Conservation (phyloP, 2,888 invertebrate genomes). For the Empis livida region DNA sequence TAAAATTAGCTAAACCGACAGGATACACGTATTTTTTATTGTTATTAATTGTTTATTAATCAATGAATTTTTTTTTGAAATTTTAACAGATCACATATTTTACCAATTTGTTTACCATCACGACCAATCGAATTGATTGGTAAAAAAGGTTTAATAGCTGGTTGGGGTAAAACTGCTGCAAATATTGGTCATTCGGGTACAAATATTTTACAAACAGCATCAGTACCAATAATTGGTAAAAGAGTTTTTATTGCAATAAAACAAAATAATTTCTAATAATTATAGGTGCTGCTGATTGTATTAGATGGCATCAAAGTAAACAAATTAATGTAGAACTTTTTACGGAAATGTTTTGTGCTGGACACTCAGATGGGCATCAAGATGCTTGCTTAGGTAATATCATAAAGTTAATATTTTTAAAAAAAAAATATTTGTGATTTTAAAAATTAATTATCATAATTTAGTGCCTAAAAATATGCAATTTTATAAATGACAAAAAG, state of each 20-base stretch:
- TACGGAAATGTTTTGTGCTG: constrained; percentile 73
- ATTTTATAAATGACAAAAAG: not conserved
- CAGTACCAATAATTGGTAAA: constrained; percentile 68
- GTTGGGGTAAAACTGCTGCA: constrained; percentile 73
- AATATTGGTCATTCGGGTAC: constrained; percentile 64
- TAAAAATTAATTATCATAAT: too few species aligned
- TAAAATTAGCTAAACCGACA: constrained; percentile 57
- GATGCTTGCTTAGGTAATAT: constrained; percentile 68
- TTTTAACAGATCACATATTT: constrained; percentile 48
- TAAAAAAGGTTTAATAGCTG: constrained; percentile 55
- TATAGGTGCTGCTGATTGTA: constrained; percentile 56
- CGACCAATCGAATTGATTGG: constrained; percentile 37
- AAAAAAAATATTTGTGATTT: too few species aligned
- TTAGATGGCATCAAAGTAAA: constrained; percentile 68
- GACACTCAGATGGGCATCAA: constrained; percentile 67
- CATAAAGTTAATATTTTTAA: too few species aligned
- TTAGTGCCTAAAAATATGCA: too few species aligned
- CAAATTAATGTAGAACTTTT: constrained; percentile 64
- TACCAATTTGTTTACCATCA: constrained; percentile 67
- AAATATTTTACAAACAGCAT: constrained; percentile 64
- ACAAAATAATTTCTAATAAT: constrained; percentile 8
- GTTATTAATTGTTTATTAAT: not conserved
- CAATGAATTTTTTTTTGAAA: constrained; percentile 10
- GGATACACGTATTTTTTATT: constrained; percentile 26
- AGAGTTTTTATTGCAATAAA: not conserved